Conservation (phyloP, 2,888 invertebrate species). For the Atethmia centrago region DNA sequence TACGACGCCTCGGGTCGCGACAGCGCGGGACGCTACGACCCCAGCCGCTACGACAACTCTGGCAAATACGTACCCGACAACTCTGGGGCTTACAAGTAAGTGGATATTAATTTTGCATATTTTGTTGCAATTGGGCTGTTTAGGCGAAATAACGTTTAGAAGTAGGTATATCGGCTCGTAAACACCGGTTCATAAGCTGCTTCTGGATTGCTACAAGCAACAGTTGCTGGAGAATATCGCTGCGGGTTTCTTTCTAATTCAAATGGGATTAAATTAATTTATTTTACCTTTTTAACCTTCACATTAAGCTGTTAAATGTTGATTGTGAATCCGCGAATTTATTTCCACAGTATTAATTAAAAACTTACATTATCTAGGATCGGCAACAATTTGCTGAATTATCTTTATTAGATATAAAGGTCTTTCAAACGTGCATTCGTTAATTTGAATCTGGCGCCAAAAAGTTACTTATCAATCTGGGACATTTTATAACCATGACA, state of each 20-base stretch:
- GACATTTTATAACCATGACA: neutral
- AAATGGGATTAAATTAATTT: neutral
- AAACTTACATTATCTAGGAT: neutral
- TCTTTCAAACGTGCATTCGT: neutral
- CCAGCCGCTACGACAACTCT: slow-evolving; percentile 70
- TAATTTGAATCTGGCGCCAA: neutral
- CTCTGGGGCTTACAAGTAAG: slow-evolving; percentile 84
- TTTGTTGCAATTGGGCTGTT: slow-evolving; percentile 10
- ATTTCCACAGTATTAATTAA: neutral
- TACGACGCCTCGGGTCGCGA: slow-evolving; percentile 66
- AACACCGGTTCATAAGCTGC: neutral
- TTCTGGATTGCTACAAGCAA: neutral
- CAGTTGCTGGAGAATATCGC: neutral
- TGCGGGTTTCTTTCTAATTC: neutral
- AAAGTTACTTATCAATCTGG: neutral
- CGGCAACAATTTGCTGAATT: slow-evolving; percentile 1
- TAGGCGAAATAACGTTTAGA: neutral
- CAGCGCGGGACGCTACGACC: slow-evolving; percentile 65
- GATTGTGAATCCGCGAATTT: neutral
- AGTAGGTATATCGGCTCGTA: neutral
- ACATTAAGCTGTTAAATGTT: slow-evolving; percentile 6
- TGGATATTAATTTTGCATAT: slow-evolving; percentile 35
- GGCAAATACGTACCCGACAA: slow-evolving; percentile 76
- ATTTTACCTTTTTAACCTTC: neutral
- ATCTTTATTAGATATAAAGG: neutral